Percentiles rank a stretch among this genome's conserved stretches.
These are phyloP conservation scores for Crotophaga sulcirostris DNA, from an alignment of 2,113 vertebrate species.

Conservation along the genomic window DNA sequence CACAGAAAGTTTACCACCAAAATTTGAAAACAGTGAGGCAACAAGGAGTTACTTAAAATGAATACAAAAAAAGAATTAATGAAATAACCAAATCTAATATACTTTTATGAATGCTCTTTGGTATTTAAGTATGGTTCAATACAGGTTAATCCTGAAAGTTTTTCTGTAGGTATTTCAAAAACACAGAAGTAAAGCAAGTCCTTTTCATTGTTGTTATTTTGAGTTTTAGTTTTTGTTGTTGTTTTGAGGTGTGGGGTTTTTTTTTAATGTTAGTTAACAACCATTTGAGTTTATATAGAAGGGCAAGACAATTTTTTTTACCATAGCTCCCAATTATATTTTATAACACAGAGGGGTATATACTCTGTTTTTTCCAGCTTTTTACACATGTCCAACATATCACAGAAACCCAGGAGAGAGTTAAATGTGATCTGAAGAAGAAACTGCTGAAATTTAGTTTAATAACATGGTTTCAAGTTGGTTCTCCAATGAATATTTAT, in stretches of 20 bases:
- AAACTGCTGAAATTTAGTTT: not conserved
- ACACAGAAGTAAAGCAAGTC: not conserved
- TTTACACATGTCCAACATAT: not conserved
- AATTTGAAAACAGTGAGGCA: not conserved
- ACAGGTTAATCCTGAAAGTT: rapidly evolving
- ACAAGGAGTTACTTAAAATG: not conserved
- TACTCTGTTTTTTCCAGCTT: not conserved
- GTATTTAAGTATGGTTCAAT: not conserved
- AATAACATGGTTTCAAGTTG: not conserved
- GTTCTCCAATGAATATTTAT: not conserved
- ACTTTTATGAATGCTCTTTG: not conserved
- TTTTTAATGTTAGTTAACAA: not conserved
- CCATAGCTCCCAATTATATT: not conserved
- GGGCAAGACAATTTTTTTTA: not conserved
- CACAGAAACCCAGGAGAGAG: not conserved
- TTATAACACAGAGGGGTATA: not conserved
- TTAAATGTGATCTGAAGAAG: not conserved
- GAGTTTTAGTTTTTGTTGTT: rapidly evolving
- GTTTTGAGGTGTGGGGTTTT: no score
- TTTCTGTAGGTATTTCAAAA: not conserved
- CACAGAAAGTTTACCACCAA: not conserved
- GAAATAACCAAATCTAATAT: not conserved
- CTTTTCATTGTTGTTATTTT: not conserved
- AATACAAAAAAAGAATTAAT: not conserved
- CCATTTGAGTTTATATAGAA: not conserved